phyloP scores from a whole-genome alignment of 2,797 vertebrate species.

The Alfaro cultratus region DNA sequence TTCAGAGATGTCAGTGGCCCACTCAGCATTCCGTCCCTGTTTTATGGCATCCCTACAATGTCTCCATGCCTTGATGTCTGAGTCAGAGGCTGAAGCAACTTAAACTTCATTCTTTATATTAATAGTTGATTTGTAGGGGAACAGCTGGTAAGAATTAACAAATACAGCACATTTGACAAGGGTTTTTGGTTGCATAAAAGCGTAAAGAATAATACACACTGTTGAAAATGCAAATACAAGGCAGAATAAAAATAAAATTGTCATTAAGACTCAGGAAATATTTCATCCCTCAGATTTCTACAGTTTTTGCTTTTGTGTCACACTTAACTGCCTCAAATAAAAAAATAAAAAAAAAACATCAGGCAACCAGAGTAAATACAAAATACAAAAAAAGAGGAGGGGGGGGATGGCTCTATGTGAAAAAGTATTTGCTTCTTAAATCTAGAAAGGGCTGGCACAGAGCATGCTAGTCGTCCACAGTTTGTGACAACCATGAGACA shows the following conservation, averaged over 20 bases:
- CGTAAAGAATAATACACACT: neutral
- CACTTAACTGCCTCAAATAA: neutral
- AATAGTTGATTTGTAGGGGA: neutral
- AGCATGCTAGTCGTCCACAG: neutral
- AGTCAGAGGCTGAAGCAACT: constrained; percentile 14
- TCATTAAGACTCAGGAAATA: neutral
- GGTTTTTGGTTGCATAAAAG: neutral
- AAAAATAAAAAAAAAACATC: neutral
- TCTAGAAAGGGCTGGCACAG: too few species aligned
- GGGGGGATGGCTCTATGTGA: neutral
- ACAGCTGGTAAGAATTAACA: neutral
- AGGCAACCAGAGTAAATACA: neutral
- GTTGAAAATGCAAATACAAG: neutral
- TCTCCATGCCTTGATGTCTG: constrained; percentile 17
- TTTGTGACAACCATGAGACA: neutral
- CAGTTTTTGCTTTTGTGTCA: neutral
- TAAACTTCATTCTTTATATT: constrained; percentile 8
- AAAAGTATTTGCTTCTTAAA: neutral
- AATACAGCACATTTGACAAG: neutral
- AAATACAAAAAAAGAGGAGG: too few species aligned
- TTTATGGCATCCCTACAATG: constrained; percentile 25
- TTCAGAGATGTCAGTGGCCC: constrained; percentile 72
- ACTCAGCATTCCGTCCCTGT: constrained; percentile 77
- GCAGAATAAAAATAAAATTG: neutral
- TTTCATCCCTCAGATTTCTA: neutral